Evolutionary conservation across 2,888 invertebrate genomes (phyloP), one percentile per base, ranked within the genome.

Genomic region (Cantharis rustica): DNA sequence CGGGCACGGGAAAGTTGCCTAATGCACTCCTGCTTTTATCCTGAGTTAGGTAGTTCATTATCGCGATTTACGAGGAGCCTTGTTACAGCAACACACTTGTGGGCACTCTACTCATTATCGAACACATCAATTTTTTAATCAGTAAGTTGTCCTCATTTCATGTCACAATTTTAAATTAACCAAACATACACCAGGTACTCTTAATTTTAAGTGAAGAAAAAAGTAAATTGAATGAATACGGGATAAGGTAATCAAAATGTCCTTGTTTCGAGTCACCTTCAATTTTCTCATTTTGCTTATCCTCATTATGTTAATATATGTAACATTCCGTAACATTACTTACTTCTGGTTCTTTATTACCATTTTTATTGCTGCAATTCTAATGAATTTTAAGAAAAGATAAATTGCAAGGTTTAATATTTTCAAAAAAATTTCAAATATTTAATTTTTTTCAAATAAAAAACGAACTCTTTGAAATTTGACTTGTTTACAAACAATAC

Each of bases 251-350:
- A 72, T 72, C 71, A 47, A 61, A 23, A 68, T 66, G 64, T 64
- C 68, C 47, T 68, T 23, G 68, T 61, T 68, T 16, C 61, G 68
- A 17, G 61, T 61, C 66, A 68, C 72, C 72, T 72, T 72, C 72
- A 72, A 72, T 72, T 68, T 72, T 72, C 72, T 68, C 68, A 72
- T 72, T 71, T 68, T 23, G 72, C 61, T 61, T 68, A 72, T 71
- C 71, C 61, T 71, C 63, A 71, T 23, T 61, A 72, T 64, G 64
- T 27, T 31, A 69, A 69, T 69, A 31, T 27, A 31, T 31, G 27
- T 27, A 47, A 10, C 69, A 16, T 69, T 69, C 31, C 16, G 31
- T 9, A 69, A 31, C 23, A 15, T 16, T 66, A 64, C 7, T 47
- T 47, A 47, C 47, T 47, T 47, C 47, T 47, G n/a, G 47, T 47